Evolutionary conservation across 2,888 invertebrate species (phyloP).

Genomic region (Drosophila putrida): DNA sequence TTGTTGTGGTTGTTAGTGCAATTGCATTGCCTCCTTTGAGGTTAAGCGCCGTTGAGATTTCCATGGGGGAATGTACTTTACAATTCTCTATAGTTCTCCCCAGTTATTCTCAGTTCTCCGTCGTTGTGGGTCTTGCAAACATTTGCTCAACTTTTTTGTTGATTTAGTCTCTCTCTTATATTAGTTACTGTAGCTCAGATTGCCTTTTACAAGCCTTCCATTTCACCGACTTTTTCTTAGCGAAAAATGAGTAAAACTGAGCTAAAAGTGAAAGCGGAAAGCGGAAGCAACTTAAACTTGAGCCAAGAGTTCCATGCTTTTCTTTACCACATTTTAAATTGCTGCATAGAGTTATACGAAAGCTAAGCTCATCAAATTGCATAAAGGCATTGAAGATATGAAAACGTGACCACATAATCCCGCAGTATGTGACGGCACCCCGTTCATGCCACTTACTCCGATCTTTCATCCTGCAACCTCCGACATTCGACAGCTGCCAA

Average conservation of each 20-base stretch:
- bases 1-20: constrained; percentile 26
- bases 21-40: constrained; percentile 13
- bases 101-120: background rate
- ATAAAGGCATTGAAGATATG: constrained; percentile 43
- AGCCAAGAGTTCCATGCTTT: constrained; percentile 4
- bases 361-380: constrained; percentile 50
- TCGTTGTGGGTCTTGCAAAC: constrained; percentile 38
- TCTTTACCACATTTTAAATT: constrained; percentile 37
- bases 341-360: constrained; percentile 39
- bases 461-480: background rate
- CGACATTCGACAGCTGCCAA: constrained; percentile 69
- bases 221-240: background rate
- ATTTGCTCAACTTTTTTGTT: constrained; percentile 45
- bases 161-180: constrained; percentile 38
- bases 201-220: constrained; percentile 20
- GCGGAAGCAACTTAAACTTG: constrained; percentile 30
- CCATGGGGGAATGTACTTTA: constrained; percentile 44
- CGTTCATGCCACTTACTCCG: too few species aligned
- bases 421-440: constrained; percentile 8
- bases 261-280: constrained; percentile 36
- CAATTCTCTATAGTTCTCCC: constrained; percentile 10
- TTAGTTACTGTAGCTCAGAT: constrained; percentile 31
- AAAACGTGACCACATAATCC: constrained; percentile 41
- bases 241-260: background rate
- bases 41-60: constrained; percentile 70